Evolutionary conservation across 2,113 vertebrate genomes (phyloP).

Genomic region (Hippocampus barbouri): DNA sequence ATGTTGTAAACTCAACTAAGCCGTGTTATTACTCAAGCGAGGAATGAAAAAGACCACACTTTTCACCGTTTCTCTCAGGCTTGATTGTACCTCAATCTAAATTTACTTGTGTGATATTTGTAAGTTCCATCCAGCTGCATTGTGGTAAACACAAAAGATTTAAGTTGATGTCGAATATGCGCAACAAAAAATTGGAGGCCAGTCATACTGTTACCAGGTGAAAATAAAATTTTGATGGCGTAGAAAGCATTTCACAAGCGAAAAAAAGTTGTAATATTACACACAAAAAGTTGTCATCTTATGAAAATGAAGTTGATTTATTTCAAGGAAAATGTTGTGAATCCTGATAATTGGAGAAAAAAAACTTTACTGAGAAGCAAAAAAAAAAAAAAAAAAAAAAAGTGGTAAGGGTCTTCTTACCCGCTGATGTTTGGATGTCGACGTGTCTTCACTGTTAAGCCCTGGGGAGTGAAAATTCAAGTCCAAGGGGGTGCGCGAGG

Average conservation of each 20-base stretch:
- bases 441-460: conserved; percentile 12
- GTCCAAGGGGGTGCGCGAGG: conserved; percentile 12
- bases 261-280: background rate
- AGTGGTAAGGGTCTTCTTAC: conserved; percentile 42
- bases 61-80: background rate
- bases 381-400: background rate
- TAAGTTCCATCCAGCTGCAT: background rate
- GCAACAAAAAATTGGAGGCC: background rate
- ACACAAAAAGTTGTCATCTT: background rate
- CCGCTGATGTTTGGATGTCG: conserved; percentile 22
- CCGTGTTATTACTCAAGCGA: conserved; percentile 12
- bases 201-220: background rate
- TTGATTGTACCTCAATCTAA: background rate
- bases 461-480: conserved; percentile 20
- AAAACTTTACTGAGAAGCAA: background rate
- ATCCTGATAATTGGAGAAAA: background rate
- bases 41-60: conserved; percentile 5
- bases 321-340: background rate
- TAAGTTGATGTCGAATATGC: background rate
- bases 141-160: background rate
- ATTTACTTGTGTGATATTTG: no score
- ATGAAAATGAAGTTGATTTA: background rate
- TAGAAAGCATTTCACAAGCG: background rate
- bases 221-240: background rate
- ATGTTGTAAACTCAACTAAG: conserved; percentile 9